phyloP scores from a whole-genome alignment of 2,888 invertebrate species.

The Clivina fossor region DNA sequence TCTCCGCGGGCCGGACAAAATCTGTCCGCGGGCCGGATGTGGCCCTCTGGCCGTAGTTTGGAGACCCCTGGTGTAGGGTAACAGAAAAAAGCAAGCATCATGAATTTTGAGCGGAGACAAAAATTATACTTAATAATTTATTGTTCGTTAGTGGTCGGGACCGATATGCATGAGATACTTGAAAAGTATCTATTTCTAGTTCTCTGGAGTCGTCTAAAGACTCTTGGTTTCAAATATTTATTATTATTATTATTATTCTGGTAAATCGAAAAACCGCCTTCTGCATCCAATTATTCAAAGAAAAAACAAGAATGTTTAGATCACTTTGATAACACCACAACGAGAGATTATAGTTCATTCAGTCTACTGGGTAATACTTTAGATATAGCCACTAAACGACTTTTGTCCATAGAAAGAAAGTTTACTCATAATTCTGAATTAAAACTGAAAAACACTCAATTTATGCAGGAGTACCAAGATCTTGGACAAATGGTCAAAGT shows the following conservation, averaged over 20 bases:
- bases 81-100: no score
- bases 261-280: no score
- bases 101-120: no score
- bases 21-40: slow-evolving; percentile 11
- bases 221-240: no score
- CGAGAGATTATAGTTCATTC: not conserved
- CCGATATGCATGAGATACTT: no score
- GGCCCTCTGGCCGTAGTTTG: slow-evolving; percentile 6
- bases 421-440: not conserved
- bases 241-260: no score
- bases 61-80: not conserved
- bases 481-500: not conserved
- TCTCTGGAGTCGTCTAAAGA: no score
- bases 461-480: not conserved
- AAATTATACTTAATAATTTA: no score
- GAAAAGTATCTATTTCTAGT: no score
- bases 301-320: not conserved
- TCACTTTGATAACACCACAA: not conserved
- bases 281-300: not conserved
- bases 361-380: not conserved
- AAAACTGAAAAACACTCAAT: not conserved
- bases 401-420: not conserved
- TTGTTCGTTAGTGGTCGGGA: no score
- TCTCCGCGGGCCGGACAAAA: slow-evolving; percentile 9
- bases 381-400: not conserved